Conservation (phyloP, 2,113 vertebrate species). For the Macrotis lagotis region DNA sequence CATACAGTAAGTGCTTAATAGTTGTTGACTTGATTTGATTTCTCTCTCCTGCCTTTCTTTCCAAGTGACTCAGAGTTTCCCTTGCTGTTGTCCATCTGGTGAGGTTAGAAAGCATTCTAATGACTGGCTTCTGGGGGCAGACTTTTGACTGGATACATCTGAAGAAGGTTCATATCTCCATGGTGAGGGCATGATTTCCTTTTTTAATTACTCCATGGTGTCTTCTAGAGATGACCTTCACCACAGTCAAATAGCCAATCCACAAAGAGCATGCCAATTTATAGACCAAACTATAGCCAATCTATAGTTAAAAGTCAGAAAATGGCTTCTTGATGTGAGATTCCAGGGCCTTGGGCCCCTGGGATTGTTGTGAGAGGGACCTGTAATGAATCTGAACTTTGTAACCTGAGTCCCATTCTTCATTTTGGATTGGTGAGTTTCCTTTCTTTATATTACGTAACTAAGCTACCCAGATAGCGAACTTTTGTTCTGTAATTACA, state of each 20-base stretch:
- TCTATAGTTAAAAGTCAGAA: fast-evolving
- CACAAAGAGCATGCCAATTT: background rate
- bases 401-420: slow-evolving; percentile 79
- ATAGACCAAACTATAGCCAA: slow-evolving; percentile 1
- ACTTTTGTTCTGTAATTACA: slow-evolving; percentile 83
- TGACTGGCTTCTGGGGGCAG: background rate
- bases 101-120: background rate
- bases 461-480: slow-evolving; percentile 84
- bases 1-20: background rate
- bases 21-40: background rate
- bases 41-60: background rate
- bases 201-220: background rate
- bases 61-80: background rate
- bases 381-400: slow-evolving; percentile 61
- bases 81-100: background rate
- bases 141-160: background rate
- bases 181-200: background rate
- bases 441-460: slow-evolving; percentile 83
- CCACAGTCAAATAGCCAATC: background rate
- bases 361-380: slow-evolving; percentile 69
- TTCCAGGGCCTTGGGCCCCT: background rate
- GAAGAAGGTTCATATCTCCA: background rate
- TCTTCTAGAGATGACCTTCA: background rate
- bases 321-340: background rate
- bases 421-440: slow-evolving; percentile 79